Evolutionary conservation across 2,113 vertebrate species (phyloP).

Genomic region (Mus spicilegus): DNA sequence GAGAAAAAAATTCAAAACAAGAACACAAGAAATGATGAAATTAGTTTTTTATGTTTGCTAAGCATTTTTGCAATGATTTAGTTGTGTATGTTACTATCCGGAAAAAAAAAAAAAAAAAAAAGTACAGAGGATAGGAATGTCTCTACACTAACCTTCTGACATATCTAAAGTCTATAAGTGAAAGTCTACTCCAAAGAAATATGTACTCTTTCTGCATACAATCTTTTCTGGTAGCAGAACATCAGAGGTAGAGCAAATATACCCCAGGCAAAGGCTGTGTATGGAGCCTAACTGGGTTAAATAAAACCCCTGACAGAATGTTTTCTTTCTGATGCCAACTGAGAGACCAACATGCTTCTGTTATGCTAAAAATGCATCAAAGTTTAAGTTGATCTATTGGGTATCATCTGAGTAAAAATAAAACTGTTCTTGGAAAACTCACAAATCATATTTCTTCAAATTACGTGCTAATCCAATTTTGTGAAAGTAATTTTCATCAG

Average conservation of each 20-base stretch:
- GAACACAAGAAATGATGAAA: constrained; percentile 42
- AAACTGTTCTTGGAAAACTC: constrained; percentile 39
- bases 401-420: constrained; percentile 59
- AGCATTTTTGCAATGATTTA: constrained; percentile 25
- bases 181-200: constrained; percentile 30
- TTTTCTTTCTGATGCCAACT: not conserved
- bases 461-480: constrained; percentile 56
- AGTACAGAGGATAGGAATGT: not conserved
- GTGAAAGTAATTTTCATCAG: constrained; percentile 57
- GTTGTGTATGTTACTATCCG: constrained; percentile 10
- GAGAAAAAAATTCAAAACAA: not conserved
- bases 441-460: constrained; percentile 4
- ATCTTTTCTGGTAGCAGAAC: constrained; percentile 10
- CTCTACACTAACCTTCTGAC: not conserved
- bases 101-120: not conserved
- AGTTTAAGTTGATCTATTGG: constrained; percentile 2
- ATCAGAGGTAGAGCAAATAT: not conserved
- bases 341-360: not conserved
- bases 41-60: constrained; percentile 42
- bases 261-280: not conserved
- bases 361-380: not conserved
- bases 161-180: constrained; percentile 12
- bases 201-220: constrained; percentile 23
- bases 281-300: not conserved
- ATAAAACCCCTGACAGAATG: not conserved